Conservation (phyloP, 2,888 invertebrate genomes). For the Margaritifera margaritifera region DNA sequence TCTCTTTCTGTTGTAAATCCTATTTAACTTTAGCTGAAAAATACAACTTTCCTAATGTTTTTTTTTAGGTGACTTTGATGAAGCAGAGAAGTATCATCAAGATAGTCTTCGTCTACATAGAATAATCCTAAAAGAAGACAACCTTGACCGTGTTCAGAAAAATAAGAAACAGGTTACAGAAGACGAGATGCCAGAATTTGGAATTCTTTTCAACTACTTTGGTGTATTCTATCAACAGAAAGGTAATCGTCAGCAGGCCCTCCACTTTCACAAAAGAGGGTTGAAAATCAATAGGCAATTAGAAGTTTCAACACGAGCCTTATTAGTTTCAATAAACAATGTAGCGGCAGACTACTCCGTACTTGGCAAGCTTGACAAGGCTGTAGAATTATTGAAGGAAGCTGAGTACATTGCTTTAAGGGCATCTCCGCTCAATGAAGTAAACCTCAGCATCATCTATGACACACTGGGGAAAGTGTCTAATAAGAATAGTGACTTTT, state of each 20-base stretch:
- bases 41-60: not conserved
- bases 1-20: too few species aligned
- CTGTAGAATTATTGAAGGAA: conserved; percentile 28
- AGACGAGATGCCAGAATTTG: conserved; percentile 31
- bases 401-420: conserved; percentile 17
- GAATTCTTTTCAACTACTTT: conserved; percentile 44
- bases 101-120: conserved; percentile 25
- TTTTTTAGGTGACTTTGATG: conserved; percentile 37
- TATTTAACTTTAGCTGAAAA: too few species aligned
- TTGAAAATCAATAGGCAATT: conserved; percentile 33
- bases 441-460: conserved; percentile 18
- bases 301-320: conserved; percentile 32
- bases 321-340: conserved; percentile 43
- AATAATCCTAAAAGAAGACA: conserved; percentile 19
- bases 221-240: conserved; percentile 46
- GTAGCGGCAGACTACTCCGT: conserved; percentile 26
- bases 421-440: conserved; percentile 9
- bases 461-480: conserved; percentile 29
- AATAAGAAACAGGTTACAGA: too few species aligned
- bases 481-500: conserved; percentile 10
- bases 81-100: conserved; percentile 39
- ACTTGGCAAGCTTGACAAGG: conserved; percentile 19
- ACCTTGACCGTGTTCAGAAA: conserved; percentile 4
- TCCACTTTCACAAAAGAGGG: conserved; percentile 37
- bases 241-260: conserved; percentile 37